These are phyloP conservation scores for Coptodon rendalli DNA, from an alignment of 2,113 vertebrate species.

Conservation along the genomic window DNA sequence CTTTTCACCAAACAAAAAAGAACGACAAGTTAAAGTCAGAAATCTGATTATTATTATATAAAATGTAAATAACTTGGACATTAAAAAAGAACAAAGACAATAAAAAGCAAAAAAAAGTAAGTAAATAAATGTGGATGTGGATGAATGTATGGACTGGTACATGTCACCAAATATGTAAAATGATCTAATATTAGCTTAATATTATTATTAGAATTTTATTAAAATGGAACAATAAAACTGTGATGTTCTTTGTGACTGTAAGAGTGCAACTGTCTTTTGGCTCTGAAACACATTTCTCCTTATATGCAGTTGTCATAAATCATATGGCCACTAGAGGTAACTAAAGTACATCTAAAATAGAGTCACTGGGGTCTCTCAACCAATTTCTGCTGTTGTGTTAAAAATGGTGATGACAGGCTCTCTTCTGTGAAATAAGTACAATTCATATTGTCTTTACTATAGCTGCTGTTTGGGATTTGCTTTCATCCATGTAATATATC, in stretches of 20 bases:
- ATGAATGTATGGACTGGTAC: not conserved
- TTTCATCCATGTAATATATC: not conserved
- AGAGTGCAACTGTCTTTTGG: accelerated
- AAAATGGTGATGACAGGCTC: not conserved
- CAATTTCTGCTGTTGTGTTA: accelerated
- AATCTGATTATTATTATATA: not conserved
- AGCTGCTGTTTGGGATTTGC: not conserved
- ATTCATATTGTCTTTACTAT: not conserved
- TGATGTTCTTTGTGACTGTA: not conserved
- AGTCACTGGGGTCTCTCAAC: accelerated
- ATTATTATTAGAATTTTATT: not conserved
- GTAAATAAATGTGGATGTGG: not conserved
- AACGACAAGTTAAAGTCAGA: not conserved
- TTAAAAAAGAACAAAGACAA: not conserved
- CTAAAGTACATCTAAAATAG: not conserved
- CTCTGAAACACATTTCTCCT: not conserved
- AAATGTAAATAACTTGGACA: not conserved
- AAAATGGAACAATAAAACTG: not conserved
- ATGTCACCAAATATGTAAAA: not conserved
- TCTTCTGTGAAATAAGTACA: not conserved
- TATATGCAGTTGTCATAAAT: accelerated
- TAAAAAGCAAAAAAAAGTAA: not conserved
- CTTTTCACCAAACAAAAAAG: not conserved
- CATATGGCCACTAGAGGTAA: accelerated
- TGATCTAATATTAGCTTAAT: accelerated